Conservation (phyloP, 2,113 vertebrate species). For the Nesospiza acunhae region DNA sequence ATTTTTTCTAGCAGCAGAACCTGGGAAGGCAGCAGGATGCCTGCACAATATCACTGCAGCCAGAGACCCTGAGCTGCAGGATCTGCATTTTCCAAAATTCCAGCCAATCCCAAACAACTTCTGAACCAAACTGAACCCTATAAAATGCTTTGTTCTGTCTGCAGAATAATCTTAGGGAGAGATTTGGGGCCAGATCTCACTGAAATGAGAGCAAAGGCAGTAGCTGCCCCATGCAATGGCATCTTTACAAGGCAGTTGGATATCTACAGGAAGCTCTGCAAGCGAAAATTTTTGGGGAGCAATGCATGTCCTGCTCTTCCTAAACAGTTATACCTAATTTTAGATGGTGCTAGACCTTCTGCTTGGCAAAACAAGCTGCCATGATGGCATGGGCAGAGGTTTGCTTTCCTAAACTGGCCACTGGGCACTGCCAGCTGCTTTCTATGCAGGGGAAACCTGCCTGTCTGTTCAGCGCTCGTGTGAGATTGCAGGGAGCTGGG, state of each 20-base stretch:
- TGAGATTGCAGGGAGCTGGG: not conserved
- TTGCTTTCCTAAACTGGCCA: not conserved
- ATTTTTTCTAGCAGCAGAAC: not conserved
- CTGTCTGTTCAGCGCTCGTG: not conserved
- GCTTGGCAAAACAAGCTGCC: not conserved
- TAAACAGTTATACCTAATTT: not conserved
- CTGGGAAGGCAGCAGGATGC: slow-evolving; percentile 25
- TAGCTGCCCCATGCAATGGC: not conserved
- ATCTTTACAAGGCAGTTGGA: not conserved
- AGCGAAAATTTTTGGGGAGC: not conserved
- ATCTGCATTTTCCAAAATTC: not conserved
- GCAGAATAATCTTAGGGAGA: not conserved
- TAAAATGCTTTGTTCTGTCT: not conserved
- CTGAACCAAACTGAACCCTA: not conserved
- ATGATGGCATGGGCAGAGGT: not conserved
- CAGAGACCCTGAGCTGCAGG: not conserved
- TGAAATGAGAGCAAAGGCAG: not conserved
- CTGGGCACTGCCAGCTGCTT: not conserved
- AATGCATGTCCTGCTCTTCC: not conserved
- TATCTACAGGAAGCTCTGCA: not conserved
- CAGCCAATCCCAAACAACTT: not conserved
- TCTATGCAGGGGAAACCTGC: not conserved
- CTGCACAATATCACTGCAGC: not conserved
- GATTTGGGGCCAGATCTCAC: not conserved
- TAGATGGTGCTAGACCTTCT: not conserved